phyloP scores from a whole-genome alignment of 2,888 invertebrate species.

The Onthophagus sagittarius region DNA sequence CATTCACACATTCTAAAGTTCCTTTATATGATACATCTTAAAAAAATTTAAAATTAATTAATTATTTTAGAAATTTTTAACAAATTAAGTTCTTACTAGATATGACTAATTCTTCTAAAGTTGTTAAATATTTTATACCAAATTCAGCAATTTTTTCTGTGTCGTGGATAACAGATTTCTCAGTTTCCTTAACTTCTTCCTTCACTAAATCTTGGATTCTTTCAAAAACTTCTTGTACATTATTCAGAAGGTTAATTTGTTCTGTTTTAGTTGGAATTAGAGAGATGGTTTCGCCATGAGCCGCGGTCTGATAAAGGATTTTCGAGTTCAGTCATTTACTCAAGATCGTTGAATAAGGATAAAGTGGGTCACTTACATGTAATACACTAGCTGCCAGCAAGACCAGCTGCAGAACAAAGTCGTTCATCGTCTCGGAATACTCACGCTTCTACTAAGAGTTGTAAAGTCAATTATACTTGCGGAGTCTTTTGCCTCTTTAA shows the following conservation, averaged over 20 bases:
- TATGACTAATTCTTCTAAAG: conserved; percentile 37
- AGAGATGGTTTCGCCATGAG: not conserved
- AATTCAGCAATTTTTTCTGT: conserved; percentile 32
- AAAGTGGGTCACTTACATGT: not conserved
- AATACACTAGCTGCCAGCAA: not conserved
- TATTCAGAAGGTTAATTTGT: conserved; percentile 37
- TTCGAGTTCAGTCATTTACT: not conserved
- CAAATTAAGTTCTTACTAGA: conserved; percentile 37
- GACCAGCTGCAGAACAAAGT: not conserved
- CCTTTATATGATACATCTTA: conserved; percentile 29
- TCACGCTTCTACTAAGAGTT: not conserved
- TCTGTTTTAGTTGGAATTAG: conserved; percentile 39
- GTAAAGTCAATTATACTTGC: not conserved
- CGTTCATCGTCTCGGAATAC: not conserved
- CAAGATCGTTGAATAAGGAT: not conserved
- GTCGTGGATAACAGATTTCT: conserved; percentile 35
- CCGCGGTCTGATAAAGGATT: not conserved
- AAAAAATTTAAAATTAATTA: conserved; percentile 12
- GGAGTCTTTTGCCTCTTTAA: not conserved
- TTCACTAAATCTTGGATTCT: conserved; percentile 34
- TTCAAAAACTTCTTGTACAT: conserved; percentile 40
- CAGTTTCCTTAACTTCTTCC: conserved; percentile 35
- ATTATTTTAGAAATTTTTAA: not conserved
- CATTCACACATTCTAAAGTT: conserved; percentile 29
- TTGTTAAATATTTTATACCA: conserved; percentile 32